Base-by-base conservation (phyloP, 92 coral and sea anemone species). In the Zoanthus sociatus region DNA sequence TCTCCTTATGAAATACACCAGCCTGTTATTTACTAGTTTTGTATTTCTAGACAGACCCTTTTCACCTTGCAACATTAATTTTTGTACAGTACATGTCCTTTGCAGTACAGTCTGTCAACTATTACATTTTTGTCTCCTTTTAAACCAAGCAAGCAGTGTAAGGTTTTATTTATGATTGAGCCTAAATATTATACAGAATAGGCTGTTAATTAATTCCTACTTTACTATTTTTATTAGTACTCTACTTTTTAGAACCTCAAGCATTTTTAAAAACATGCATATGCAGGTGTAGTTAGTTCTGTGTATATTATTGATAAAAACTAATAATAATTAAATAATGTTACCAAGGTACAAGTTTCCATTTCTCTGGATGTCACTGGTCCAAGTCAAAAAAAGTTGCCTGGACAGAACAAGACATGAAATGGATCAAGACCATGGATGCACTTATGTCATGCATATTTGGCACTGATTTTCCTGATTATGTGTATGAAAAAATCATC, bases 311-410 rank as follows among this genome's bases (percentile, higher is more conserved):
- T 66, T 10, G 15, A 66, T 66, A 66, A 10, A 66, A 16, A 17
- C 20, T 10, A 66, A 66, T 10, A 66, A 10, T 66, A 66, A 66
- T 66, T 5, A 66, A 66, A 66, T 16, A 66, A 66, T 66, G 71
- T 66, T 66, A 66, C 20, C 71, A 66, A 66, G 71, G 71, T 16
- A 66, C 71, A 66, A 66, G 71, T 66, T 66, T 66, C 71, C 71
- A 66, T 66, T 66, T 66, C 71, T 16, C 71, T 16, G 71, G 71
- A 66, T 66, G 71, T 66, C 71, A 66, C 71, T 66, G 21, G 21
- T 53, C 58, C 58, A 53, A 9, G 58, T 53, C 58, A 53, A 53
- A 53, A 14, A 53, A 53, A 53, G 15, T 53, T 53, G 1, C 15
- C 58, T 53, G 58, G 58, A 53, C 58, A 53, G 58, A 53, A 53